phyloP scores from a whole-genome alignment of 1,140 invertebrate genomes.

The Spodoptera frugiperda region DNA sequence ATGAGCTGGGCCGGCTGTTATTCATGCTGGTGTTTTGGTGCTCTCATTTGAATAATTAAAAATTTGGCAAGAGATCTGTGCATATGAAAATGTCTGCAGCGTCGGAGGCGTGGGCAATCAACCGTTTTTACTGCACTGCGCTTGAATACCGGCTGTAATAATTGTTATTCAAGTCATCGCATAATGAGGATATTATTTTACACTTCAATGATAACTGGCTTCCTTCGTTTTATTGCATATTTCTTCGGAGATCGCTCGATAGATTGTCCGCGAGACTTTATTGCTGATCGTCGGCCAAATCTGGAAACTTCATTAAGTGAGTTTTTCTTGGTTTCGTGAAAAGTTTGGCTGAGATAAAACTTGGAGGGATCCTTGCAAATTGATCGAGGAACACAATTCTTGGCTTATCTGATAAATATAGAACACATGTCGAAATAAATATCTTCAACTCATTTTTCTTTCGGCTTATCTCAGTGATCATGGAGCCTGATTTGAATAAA shows the following conservation, averaged over 20 bases:
- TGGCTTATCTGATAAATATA: conserved; percentile 21
- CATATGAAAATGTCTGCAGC: conserved; percentile 48
- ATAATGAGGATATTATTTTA: conserved; percentile 56
- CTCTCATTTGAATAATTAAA: conserved; percentile 71
- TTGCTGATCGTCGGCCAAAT: conserved; percentile 37
- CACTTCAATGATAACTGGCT: conserved; percentile 39
- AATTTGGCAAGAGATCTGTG: conserved; percentile 64
- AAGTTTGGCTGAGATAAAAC: conserved; percentile 23
- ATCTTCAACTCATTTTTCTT: conserved; percentile 17
- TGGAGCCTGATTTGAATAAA: conserved; percentile 41
- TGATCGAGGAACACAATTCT: conserved; percentile 38
- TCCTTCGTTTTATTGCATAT: conserved; percentile 32
- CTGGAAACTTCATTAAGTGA: conserved; percentile 29
- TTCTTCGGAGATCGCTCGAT: conserved; percentile 15
- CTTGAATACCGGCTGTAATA: conserved; percentile 49
- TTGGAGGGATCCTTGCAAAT: conserved; percentile 21
- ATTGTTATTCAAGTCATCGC: conserved; percentile 55
- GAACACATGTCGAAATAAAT: conserved; percentile 27
- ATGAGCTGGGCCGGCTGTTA: conserved; percentile 48
- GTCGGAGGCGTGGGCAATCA: conserved; percentile 49
- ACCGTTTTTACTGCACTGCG: conserved; percentile 57
- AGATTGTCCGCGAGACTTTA: conserved; percentile 35
- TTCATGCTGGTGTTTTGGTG: conserved; percentile 49
- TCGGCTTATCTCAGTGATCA: conserved; percentile 24
- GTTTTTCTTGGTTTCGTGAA: conserved; percentile 30